Base-by-base conservation (phyloP, 2,113 vertebrate genomes). In the Gallinago jamesoni region DNA sequence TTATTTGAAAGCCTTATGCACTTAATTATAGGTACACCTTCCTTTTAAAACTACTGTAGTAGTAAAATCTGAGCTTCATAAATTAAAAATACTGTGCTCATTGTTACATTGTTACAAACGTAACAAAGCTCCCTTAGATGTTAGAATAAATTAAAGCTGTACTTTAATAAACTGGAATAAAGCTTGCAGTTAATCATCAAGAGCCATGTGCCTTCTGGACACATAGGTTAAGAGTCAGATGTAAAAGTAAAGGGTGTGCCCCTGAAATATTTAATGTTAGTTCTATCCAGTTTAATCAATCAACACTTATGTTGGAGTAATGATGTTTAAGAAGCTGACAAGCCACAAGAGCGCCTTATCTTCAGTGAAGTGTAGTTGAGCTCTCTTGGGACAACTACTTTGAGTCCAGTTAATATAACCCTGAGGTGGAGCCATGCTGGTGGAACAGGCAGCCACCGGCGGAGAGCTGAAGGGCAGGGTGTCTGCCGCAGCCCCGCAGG, bases 21-120 rank as follows among this genome's bases (percentile, higher is more conserved):
- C 57, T 91, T 95, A 94, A 96, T 97, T 96, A 97, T n/a, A 96
- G 89, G 76, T 90, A 81, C 52, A 81, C 37, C 63, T 80, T 96
- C 93, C 80, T 91, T 88, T 80, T 91, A 77, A 91, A 94, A 93
- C 72, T 83, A 89, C 75, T 78, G 47, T 59, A 96, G 63, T 68
- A 91, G 94, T 95, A 90, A 92, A 92, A 91, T 88, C 70, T 84
- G 88, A 92, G 91, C 90, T 91, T 94, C 74, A 10, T 89, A 93
- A 96, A 94, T 90, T 90, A 85, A 82, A 87, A 93, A 50, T 50
- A 80, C 57, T 47, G 28, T 79, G 41, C 28, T 93, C 57, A 30
- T 89, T 90, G 88, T 86, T 91, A 50, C 82, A 30, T 92, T 62
- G 77, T 91, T 96, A 75, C 75, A 68, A 89, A 93, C 0, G 1